These are phyloP conservation scores for Himalopsyche anomala DNA, from an alignment of 2,888 invertebrate genomes.

Conservation along the genomic window DNA sequence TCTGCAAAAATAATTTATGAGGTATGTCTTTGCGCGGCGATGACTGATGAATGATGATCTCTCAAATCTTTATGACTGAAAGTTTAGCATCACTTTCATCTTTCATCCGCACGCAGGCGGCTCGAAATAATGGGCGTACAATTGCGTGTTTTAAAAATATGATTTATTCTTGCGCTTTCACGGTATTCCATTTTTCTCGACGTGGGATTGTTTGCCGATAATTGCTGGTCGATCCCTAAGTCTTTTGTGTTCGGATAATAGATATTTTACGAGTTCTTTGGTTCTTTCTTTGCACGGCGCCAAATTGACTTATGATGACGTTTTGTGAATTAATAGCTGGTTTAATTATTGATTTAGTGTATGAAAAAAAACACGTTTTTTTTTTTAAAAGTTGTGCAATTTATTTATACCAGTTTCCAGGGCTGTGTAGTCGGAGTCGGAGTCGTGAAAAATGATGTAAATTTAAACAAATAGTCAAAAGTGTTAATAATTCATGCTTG, in stretches of 20 bases:
- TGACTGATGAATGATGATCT: conserved; percentile 46
- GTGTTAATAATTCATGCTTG: too few relatives aligned
- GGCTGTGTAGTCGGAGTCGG: too few relatives aligned
- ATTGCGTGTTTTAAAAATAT: conserved; percentile 16
- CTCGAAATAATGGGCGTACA: conserved; percentile 18
- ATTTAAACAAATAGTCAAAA: too few relatives aligned
- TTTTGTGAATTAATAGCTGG: background rate
- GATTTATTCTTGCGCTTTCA: conserved; percentile 34
- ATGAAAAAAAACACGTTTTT: background rate
- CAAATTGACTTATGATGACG: conserved; percentile 38
- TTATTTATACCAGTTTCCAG: too few relatives aligned
- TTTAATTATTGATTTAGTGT: conserved; percentile 27
- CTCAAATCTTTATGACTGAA: conserved; percentile 47
- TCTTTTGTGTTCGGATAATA: conserved; percentile 31
- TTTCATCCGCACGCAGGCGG: conserved; percentile 27
- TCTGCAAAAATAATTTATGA: conserved; percentile 39
- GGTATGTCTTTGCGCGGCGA: conserved; percentile 22
- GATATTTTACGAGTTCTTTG: conserved; percentile 37
- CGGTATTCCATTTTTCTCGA: conserved; percentile 13
- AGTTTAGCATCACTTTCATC: conserved; percentile 46
- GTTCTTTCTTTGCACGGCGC: conserved; percentile 10
- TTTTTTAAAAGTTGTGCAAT: too few relatives aligned
- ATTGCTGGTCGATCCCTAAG: conserved; percentile 11
- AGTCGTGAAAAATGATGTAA: too few relatives aligned
- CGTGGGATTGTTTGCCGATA: conserved; percentile 38